Evolutionary conservation across 2,113 vertebrate genomes (phyloP), one percentile per base, ranked within the genome.

Genomic region (Pseudonaja textilis): DNA sequence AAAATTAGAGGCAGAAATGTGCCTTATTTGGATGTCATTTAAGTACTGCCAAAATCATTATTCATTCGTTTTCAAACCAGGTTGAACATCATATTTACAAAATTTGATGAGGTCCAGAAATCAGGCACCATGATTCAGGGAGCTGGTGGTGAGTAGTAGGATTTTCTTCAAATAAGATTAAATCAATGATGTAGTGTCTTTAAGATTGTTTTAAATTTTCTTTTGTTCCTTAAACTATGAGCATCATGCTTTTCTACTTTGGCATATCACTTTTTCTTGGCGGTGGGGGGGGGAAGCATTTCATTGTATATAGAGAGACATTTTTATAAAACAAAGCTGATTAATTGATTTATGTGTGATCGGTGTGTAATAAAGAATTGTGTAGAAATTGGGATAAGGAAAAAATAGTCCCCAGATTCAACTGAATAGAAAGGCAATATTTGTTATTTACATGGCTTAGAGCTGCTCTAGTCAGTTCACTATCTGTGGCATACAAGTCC

Each of bases 11-110:
- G 39, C 14, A 23, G 4, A 91, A 47, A 0, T 90, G 59, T 29
- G 88, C 4, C 2, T n/a, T 20, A 74, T 16, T 25, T 10, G 10
- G 18, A 55, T 85, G 2, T 85, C 34, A 55, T 25, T 69, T 91
- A 25, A n/a, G 47, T 57, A 88, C 3, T 94, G 29, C 5, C 26
- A 0, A 52, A 91, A 81, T 55, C n/a, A 2, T 93, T 81, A 91
- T 85, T 42, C 57, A 81, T 95, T 92, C 61, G 8, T 95, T 97
- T 97, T 93, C 16, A 92, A 95, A 97, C 88, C 94, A 99, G 99
- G 96, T 98, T 99, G 98, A 99, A 99, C 98, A 99, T 99, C 95
- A 99, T 99, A 98, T 99, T 99, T 97, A 98, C 98, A 94, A 99
- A 98, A 97, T 99, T 99, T 1, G 99, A 99, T 94, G 99, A 99